Base-by-base conservation (phyloP, 2,888 invertebrate species). In the Pilophorus perplexus region DNA sequence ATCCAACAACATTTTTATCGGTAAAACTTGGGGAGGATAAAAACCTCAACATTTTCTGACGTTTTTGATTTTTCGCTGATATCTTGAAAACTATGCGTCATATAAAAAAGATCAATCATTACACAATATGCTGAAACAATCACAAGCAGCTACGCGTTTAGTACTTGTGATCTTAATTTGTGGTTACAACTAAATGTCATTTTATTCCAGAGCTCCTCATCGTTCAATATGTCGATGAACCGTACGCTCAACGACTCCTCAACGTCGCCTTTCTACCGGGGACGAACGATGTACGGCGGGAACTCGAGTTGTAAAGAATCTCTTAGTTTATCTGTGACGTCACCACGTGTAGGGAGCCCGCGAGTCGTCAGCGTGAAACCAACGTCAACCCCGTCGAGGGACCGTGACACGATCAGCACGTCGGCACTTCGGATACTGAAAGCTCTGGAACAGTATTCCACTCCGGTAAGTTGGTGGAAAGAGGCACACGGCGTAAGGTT, bases 401-500 rank as follows among this genome's bases (percentile, higher is more conserved):
- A 68, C 46, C 33, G 59, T 3, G 66, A 67, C 12, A 67, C 67
- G 8, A 68, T 72, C 28, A 88, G 89, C 74, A 82, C 84, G 70
- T 88, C 92, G 3, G 87, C 93, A 0, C 84, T 86, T 72, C 83
- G 87, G 70, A 88, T 94, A 70, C 78, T 93, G 73, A 87, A 89
- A 73, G 82, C 90, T 3, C 79, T 94, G 64, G 90, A 93, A 75
- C 85, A 87, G 72, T 90, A 89, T 78, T 87, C 90, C 0, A 88
- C 91, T 1, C 90, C 93, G 0, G 78, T 91, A 57, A 71, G 71
- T 67, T n/a, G n/a, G n/a, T n/a, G n/a, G n/a, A n/a, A n/a, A n/a
- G n/a, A n/a, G n/a, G n/a, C 10, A 14, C 14, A 10, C 8, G 33
- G 50, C 27, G 14, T 22, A 50, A 20, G 14, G 14, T 16, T n/a